Evolutionary conservation across 1,140 invertebrate species (phyloP), one percentile per base, ranked within the genome.

Genomic region (Drosophila suzukii): DNA sequence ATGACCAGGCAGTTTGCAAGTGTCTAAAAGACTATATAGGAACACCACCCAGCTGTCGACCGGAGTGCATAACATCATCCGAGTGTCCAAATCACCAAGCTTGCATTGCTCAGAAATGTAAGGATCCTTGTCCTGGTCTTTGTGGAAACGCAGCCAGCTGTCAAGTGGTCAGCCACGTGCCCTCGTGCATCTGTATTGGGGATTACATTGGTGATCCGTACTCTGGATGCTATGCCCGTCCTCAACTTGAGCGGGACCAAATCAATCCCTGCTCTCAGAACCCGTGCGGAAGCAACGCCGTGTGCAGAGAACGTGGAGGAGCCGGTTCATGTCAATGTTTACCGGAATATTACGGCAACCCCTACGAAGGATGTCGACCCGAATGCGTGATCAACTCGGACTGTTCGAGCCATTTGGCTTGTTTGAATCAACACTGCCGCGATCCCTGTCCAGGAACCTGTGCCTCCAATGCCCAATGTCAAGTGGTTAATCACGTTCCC

Each of bases 381-480:
- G 96, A 97, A 92, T 98, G 97, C 90, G 94, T 95, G 3, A 92
- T 95, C 2, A 95, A 96, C 83, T 95, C 95, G 3, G 96, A 98
- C 78, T 98, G 97, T 92, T 92, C 95, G 1, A 94, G 95, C 13
- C 94, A 95, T 54, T 93, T 94, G 82, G 95, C 96, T 50, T 98
- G 97, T 86, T 94, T 95, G 38, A 94, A 94, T 84, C 95, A 95
- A 78, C 96, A 96, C 93, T 98, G 97, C 91, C 93, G 93, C 57
- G 95, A 97, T 92, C 96, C 96, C 46, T 98, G 97, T 81, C 95
- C 95, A 11, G 96, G 95, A 78, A 94, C 94, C 53, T 97, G 97
- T 93, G 96, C 96, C 13, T 92, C 93, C 13, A 96, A 97, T 92
- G 95, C 96, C 27, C 94, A 95, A 51, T 97, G 97, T 82, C 94